These are phyloP conservation scores for Pristionchus pacificus DNA, from an alignment of 1,140 invertebrate genomes.

Conservation along the genomic window DNA sequence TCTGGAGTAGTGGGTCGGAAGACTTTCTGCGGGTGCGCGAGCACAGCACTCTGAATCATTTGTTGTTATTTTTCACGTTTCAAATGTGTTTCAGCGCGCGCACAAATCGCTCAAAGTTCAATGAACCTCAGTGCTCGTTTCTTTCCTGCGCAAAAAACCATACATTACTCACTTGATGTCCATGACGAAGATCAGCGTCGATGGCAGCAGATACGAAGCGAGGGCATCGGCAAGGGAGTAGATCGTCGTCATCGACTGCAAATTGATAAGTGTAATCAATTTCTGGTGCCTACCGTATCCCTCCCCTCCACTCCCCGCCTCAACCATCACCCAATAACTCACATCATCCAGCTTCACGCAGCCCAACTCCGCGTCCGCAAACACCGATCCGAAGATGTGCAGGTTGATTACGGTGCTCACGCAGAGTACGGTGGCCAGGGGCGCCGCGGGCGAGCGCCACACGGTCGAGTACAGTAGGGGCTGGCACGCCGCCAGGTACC, in stretches of 20 bases:
- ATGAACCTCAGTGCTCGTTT: no score
- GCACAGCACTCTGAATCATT: background rate
- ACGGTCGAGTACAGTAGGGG: slow-evolving; percentile 15
- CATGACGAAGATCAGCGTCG: slow-evolving; percentile 9
- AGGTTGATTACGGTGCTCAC: slow-evolving; percentile 12
- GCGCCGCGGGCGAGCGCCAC: background rate
- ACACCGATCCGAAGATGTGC: slow-evolving; percentile 14
- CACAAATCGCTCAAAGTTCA: no score
- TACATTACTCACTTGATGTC: slow-evolving; percentile 17
- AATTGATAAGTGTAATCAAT: background rate
- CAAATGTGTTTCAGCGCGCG: no score
- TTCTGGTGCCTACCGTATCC: background rate
- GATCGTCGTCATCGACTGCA: slow-evolving; percentile 7
- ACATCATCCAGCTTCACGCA: background rate
- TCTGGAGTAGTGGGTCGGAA: slow-evolving; percentile 24
- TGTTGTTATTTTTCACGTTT: no score
- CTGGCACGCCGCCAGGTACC: slow-evolving; percentile 18
- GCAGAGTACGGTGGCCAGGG: background rate
- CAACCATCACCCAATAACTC: background rate
- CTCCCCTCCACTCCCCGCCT: background rate
- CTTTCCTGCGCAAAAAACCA: no score
- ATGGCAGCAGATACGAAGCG: slow-evolving; percentile 20
- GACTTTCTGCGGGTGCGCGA: background rate
- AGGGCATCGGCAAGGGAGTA: slow-evolving; percentile 19
- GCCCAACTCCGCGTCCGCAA: background rate